These are phyloP conservation scores for Alectura lathami DNA, from an alignment of 2,113 vertebrate genomes.

Conservation along the genomic window DNA sequence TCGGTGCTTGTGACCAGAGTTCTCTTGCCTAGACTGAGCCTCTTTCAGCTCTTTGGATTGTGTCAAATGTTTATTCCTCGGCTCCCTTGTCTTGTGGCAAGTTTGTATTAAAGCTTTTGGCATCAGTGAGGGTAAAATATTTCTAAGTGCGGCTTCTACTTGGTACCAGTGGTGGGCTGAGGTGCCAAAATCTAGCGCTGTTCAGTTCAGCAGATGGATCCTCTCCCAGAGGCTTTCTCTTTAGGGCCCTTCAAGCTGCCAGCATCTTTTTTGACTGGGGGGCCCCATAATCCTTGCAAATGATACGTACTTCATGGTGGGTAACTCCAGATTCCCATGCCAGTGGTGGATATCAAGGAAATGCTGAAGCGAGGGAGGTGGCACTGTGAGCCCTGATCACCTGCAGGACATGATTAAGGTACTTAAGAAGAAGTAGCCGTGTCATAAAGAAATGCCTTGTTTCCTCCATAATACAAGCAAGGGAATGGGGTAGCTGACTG, in stretches of 20 bases:
- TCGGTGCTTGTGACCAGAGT: background rate
- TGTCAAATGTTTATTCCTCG: background rate
- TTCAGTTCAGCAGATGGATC: background rate
- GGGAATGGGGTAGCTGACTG: background rate
- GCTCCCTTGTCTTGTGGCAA: background rate
- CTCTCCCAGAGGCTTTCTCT: background rate
- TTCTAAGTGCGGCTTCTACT: background rate
- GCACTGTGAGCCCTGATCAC: background rate
- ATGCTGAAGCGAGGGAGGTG: background rate
- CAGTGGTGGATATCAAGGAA: background rate
- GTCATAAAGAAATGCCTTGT: background rate
- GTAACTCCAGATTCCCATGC: background rate
- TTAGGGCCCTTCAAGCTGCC: background rate
- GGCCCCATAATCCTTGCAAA: background rate
- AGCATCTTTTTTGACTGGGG: background rate
- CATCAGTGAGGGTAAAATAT: background rate
- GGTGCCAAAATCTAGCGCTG: background rate
- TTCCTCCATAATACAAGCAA: background rate
- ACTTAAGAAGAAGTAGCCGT: background rate
- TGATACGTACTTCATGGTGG: background rate
- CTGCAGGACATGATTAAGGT: background rate
- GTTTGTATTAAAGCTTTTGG: background rate
- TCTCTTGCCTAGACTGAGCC: background rate
- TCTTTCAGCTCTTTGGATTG: background rate
- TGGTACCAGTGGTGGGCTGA: background rate